Evolutionary conservation across 2,797 vertebrate genomes (phyloP).

Genomic region (Ctenopoma kingsleyae): DNA sequence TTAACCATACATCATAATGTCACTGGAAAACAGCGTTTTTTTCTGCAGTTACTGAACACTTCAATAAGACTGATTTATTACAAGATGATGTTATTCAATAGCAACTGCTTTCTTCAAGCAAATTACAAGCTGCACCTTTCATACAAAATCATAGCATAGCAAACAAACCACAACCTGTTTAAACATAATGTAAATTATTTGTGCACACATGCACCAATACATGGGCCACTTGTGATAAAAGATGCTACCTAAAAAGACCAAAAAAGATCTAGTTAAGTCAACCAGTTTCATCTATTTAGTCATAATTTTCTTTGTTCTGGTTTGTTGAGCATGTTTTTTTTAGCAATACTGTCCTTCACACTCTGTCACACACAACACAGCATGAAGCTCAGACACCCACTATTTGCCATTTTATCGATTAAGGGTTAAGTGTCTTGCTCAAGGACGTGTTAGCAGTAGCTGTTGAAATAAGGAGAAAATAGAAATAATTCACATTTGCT

Average conservation of each 20-base stretch:
- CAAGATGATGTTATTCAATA: not conserved
- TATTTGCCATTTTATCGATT: not conserved
- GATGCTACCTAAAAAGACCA: not conserved
- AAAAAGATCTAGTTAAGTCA: not conserved
- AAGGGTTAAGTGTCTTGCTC: slow-evolving; percentile 17
- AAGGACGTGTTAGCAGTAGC: slow-evolving; percentile 10
- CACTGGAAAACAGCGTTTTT: too few species aligned
- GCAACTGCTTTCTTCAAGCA: not conserved
- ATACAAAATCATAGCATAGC: too few species aligned
- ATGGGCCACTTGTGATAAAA: too few species aligned
- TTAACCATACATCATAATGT: too few species aligned
- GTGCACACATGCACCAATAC: too few species aligned
- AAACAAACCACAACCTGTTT: too few species aligned
- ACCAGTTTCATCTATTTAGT: slow-evolving; percentile 1
- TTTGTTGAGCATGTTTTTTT: not conserved
- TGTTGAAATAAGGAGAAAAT: slow-evolving; percentile 1
- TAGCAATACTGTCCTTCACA: not conserved
- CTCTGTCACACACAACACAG: slow-evolving; percentile 7
- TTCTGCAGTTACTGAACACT: too few species aligned
- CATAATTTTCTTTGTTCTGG: slow-evolving; percentile 2
- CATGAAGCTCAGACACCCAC: not conserved
- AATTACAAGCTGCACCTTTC: not conserved
- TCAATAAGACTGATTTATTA: not conserved
- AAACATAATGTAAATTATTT: too few species aligned
- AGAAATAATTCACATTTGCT: slow-evolving; percentile 19